A percentile compares a stretch with the other conserved stretches of the same genome.
These are phyloP conservation scores for Eubasilissa splendida DNA, from an alignment of 2,888 invertebrate genomes.

Conservation along the genomic window DNA sequence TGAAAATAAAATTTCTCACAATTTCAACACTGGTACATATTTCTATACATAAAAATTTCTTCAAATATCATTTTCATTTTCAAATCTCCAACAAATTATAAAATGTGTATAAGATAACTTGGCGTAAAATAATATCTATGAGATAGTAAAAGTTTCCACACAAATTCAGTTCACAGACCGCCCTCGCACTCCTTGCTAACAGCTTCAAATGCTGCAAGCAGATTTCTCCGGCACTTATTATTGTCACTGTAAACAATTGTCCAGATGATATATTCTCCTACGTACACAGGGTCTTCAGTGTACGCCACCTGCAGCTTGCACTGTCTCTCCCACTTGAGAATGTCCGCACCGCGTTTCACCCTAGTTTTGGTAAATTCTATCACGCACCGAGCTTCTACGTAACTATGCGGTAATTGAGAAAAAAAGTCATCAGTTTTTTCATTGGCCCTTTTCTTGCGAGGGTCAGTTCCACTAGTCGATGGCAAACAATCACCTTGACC, in stretches of 20 bases:
- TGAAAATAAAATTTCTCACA: not conserved
- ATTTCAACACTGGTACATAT: slow-evolving; percentile 23
- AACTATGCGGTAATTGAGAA: slow-evolving; percentile 67
- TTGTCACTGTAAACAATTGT: slow-evolving; percentile 75
- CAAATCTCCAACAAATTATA: slow-evolving; percentile 30
- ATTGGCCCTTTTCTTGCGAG: slow-evolving; percentile 66
- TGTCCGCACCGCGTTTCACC: slow-evolving; percentile 65
- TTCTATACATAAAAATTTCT: not conserved
- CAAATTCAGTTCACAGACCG: not conserved
- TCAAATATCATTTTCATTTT: not conserved
- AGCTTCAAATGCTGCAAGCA: slow-evolving; percentile 71
- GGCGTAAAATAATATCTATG: slow-evolving; percentile 27
- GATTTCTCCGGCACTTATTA: slow-evolving; percentile 74
- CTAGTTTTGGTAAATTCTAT: slow-evolving; percentile 68
- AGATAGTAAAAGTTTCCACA: slow-evolving; percentile 13
- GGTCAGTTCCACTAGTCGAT: slow-evolving; percentile 65
- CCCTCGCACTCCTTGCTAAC: slow-evolving; percentile 54
- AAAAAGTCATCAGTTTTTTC: slow-evolving; percentile 62
- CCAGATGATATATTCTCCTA: slow-evolving; percentile 75
- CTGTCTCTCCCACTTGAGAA: slow-evolving; percentile 75
- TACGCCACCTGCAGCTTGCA: slow-evolving; percentile 78
- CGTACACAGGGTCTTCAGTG: slow-evolving; percentile 70
- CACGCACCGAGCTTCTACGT: slow-evolving; percentile 69
- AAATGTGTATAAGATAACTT: slow-evolving; percentile 32
- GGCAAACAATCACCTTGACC: slow-evolving; percentile 68